A percentile compares a stretch with the other conserved stretches of the same genome.
These are phyloP conservation scores for Oreochromis niloticus DNA, from an alignment of 2,113 vertebrate genomes.

Conservation along the genomic window DNA sequence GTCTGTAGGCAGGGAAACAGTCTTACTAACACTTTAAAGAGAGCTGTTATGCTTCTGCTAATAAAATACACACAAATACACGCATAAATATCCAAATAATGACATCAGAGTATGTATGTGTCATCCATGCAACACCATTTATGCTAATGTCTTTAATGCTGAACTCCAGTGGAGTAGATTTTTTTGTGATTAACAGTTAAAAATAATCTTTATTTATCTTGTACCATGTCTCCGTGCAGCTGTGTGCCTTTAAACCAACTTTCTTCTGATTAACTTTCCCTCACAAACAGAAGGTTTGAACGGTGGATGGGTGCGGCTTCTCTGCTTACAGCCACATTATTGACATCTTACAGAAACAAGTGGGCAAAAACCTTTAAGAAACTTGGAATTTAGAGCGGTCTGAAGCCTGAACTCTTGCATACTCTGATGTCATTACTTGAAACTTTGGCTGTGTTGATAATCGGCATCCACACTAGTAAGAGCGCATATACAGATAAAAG, in stretches of 20 bases:
- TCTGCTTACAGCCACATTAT: neutral
- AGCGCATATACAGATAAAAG: neutral
- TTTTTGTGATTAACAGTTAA: neutral
- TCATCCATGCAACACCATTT: neutral
- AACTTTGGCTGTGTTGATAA: neutral
- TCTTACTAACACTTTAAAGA: neutral
- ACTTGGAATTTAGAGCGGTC: neutral
- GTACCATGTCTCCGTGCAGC: neutral
- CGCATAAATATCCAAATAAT: neutral
- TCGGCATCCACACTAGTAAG: neutral
- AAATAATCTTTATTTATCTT: neutral
- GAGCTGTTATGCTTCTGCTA: neutral
- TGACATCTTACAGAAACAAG: neutral
- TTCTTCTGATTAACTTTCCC: neutral
- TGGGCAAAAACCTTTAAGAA: neutral
- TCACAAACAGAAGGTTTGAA: neutral
- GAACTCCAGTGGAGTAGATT: neutral
- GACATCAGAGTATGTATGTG: neutral
- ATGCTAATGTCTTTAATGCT: neutral
- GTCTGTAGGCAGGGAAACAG: constrained; percentile 52
- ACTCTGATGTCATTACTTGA: neutral
- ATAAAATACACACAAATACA: neutral
- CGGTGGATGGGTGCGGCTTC: neutral
- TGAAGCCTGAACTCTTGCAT: neutral
- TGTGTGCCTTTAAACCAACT: neutral